phyloP scores from a whole-genome alignment of 2,797 vertebrate genomes.

The Clarias platycephalus region DNA sequence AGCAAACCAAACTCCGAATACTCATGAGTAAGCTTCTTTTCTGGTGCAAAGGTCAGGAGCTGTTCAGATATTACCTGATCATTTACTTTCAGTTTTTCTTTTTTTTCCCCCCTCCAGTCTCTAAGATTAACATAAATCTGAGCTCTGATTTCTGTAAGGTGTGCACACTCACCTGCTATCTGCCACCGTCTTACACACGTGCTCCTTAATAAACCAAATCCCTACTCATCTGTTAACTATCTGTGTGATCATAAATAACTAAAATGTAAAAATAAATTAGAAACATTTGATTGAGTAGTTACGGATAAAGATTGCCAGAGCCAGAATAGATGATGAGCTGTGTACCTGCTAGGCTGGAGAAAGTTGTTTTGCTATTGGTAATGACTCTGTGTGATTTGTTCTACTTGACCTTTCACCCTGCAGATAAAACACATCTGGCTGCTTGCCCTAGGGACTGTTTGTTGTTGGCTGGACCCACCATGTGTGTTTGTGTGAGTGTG shows the following conservation, averaged over 20 bases:
- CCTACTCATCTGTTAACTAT: neutral
- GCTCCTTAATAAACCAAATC: neutral
- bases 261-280: slow-evolving; percentile 19
- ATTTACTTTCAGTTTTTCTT: slow-evolving; percentile 15
- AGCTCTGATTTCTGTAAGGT: neutral
- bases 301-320: neutral
- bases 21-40: neutral
- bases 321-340: slow-evolving; percentile 9
- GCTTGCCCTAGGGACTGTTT: slow-evolving; percentile 46
- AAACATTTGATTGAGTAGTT: slow-evolving; percentile 21
- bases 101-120: neutral
- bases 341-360: slow-evolving; percentile 25
- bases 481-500: slow-evolving; percentile 45
- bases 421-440: slow-evolving; percentile 55
- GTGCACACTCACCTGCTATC: neutral
- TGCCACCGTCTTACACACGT: neutral
- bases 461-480: slow-evolving; percentile 48
- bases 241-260: neutral
- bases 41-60: slow-evolving; percentile 22
- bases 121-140: neutral
- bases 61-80: slow-evolving; percentile 15
- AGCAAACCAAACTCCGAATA: neutral
- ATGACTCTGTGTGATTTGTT: slow-evolving; percentile 55
- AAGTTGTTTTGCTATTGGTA: slow-evolving; percentile 49
- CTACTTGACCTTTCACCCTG: slow-evolving; percentile 63